phyloP scores from a whole-genome alignment of 2,888 invertebrate species.

The Bembecia ichneumoniformis region DNA sequence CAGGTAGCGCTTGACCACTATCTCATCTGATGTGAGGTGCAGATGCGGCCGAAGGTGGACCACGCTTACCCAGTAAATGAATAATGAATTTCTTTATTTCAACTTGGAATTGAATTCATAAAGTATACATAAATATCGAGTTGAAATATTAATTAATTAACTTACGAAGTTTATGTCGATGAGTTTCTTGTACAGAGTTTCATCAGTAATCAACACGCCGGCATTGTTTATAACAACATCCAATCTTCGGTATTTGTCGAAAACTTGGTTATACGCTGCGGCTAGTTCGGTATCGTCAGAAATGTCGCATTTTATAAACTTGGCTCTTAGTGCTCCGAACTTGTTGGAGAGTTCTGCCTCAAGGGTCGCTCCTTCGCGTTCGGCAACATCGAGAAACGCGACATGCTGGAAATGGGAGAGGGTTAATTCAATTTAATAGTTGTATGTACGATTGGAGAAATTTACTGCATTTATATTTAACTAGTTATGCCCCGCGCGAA shows the following conservation, averaged over 20 bases:
- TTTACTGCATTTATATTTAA: no score
- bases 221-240: constrained; percentile 56
- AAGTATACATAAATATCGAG: neutral
- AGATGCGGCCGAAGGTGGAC: no score
- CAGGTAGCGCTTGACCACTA: no score
- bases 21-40: no score
- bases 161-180: constrained; percentile 57
- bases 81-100: no score
- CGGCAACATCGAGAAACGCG: constrained; percentile 49
- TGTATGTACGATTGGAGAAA: no score
- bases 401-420: constrained; percentile 41
- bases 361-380: constrained; percentile 39
- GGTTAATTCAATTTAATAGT: no score
- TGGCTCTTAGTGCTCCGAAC: constrained; percentile 54
- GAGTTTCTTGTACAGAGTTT: constrained; percentile 31
- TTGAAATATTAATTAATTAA: constrained; percentile 8
- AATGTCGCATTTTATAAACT: constrained; percentile 61
- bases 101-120: no score
- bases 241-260: constrained; percentile 49
- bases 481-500: no score
- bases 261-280: constrained; percentile 41
- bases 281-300: constrained; percentile 39
- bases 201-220: constrained; percentile 35
- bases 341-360: constrained; percentile 43
- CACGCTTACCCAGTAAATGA: no score